Conservation (phyloP, 2,888 invertebrate species). For the Neoaliturus tenellus region DNA sequence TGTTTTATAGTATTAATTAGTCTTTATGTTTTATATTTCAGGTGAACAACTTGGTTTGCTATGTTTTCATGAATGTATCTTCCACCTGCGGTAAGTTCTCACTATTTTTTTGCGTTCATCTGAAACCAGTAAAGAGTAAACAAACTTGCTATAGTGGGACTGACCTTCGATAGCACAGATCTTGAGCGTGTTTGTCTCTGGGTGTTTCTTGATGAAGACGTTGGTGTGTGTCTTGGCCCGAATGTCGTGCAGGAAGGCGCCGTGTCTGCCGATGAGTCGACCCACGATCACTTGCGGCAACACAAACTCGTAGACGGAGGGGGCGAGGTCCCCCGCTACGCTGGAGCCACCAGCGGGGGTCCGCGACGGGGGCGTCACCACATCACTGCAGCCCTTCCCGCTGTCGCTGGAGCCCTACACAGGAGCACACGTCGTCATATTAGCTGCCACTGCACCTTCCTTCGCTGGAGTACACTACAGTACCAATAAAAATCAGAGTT, state of each 20-base stretch:
- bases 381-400: constrained; percentile 87
- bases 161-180: constrained; percentile 90
- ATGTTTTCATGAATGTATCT: too few relatives aligned
- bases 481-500: too few relatives aligned
- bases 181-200: constrained; percentile 83
- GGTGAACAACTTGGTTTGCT: too few relatives aligned
- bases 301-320: constrained; percentile 82
- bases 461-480: too few relatives aligned
- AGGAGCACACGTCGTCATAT: not conserved
- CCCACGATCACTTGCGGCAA: constrained; percentile 88
- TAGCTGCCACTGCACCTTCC: too few relatives aligned
- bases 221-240: constrained; percentile 87
- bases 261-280: constrained; percentile 90
- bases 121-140: too few relatives aligned
- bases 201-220: constrained; percentile 87
- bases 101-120: too few relatives aligned
- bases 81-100: too few relatives aligned
- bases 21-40: too few relatives aligned
- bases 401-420: constrained; percentile 86
- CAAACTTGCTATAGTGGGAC: constrained; percentile 30
- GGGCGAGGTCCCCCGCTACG: constrained; percentile 67
- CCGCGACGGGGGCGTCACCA: constrained; percentile 80
- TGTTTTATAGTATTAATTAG: too few relatives aligned
- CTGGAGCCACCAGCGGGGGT: constrained; percentile 75
- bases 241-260: constrained; percentile 87